These are phyloP conservation scores for Danio choprae DNA, from an alignment of 2,797 vertebrate species.

Conservation along the genomic window DNA sequence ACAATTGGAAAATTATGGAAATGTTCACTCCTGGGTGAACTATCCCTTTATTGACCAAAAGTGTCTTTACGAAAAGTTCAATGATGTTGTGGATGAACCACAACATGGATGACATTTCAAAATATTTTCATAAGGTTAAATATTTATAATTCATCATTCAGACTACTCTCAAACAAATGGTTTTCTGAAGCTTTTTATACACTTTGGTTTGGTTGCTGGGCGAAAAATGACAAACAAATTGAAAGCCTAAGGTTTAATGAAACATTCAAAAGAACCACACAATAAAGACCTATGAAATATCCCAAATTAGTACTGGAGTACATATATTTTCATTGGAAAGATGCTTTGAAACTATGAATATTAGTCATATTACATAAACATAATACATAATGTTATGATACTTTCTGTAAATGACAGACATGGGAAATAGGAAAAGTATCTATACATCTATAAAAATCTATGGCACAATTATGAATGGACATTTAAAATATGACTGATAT, in stretches of 20 bases:
- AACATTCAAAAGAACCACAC: not conserved
- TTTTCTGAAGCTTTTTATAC: too few species aligned
- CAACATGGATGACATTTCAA: too few species aligned
- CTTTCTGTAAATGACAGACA: not conserved
- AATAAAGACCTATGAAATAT: not conserved
- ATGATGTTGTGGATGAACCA: too few species aligned
- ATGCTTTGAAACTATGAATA: not conserved
- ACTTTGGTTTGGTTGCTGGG: not conserved
- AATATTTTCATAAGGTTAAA: too few species aligned
- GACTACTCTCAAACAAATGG: too few species aligned
- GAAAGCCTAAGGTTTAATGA: not conserved
- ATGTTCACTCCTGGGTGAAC: too few species aligned
- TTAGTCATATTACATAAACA: not conserved
- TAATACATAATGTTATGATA: not conserved
- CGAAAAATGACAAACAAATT: not conserved
- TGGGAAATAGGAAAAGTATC: not conserved
- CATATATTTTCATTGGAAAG: not conserved
- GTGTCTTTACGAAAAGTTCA: too few species aligned
- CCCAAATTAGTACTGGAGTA: not conserved
- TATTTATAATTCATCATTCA: too few species aligned
- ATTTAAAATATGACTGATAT: not conserved
- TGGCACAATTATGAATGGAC: not conserved
- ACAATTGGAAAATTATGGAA: too few species aligned
- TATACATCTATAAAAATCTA: not conserved
- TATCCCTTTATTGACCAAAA: too few species aligned